Percentiles rank a stretch among this genome's conserved stretches.
These are phyloP conservation scores for Platichthys stellatus DNA, from an alignment of 2,113 vertebrate species.

Conservation along the genomic window DNA sequence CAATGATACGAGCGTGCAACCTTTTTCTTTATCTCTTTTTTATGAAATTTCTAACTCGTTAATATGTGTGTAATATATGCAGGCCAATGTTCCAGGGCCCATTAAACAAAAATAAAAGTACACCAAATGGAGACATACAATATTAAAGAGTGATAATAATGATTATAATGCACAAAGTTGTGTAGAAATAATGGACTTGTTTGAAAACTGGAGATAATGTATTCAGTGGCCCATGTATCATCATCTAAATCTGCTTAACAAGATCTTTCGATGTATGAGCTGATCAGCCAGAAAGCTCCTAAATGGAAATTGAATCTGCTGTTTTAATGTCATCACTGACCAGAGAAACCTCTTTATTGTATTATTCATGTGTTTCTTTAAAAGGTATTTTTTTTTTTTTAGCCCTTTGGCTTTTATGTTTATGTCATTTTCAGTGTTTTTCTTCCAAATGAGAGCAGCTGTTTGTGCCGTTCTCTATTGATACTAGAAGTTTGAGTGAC, in stretches of 20 bases:
- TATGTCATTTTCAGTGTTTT: slow-evolving; percentile 27
- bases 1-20: neutral
- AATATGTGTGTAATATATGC: neutral
- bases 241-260: slow-evolving; percentile 18
- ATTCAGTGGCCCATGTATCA: slow-evolving; percentile 19
- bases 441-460: slow-evolving; percentile 30
- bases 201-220: slow-evolving; percentile 25
- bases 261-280: neutral
- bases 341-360: slow-evolving; percentile 5
- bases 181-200: slow-evolving; percentile 11
- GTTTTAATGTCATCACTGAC: slow-evolving; percentile 17
- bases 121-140: neutral
- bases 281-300: slow-evolving; percentile 10
- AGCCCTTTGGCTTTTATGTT: slow-evolving; percentile 39
- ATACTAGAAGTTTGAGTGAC: slow-evolving; percentile 31
- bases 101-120: slow-evolving; percentile 12
- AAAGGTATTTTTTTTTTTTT: neutral
- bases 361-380: slow-evolving; percentile 16
- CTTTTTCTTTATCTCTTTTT: neutral
- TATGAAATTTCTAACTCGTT: neutral
- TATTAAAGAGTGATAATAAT: slow-evolving; percentile 5
- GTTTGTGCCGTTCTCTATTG: slow-evolving; percentile 20
- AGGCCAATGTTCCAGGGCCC: neutral
- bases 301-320: slow-evolving; percentile 14
- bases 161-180: slow-evolving; percentile 3